phyloP scores from a whole-genome alignment of 2,888 invertebrate species.

The Eristalinus sepulchralis region DNA sequence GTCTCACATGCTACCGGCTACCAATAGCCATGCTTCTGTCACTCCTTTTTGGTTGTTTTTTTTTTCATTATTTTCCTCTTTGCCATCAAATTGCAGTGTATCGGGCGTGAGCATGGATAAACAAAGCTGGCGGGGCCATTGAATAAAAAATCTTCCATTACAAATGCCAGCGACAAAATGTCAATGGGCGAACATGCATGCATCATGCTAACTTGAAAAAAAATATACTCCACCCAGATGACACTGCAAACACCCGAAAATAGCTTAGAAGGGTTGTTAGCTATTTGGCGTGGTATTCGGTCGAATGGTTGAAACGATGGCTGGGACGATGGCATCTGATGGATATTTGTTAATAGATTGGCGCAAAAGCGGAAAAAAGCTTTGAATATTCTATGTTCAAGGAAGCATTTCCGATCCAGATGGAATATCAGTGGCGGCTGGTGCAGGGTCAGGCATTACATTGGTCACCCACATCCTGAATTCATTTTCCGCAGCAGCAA shows the following conservation, averaged over 20 bases:
- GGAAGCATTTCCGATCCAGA: slow-evolving; percentile 54
- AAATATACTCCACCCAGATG: slow-evolving; percentile 33
- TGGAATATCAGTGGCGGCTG: slow-evolving; percentile 26
- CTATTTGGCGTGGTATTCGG: slow-evolving; percentile 14
- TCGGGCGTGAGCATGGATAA: slow-evolving; percentile 64
- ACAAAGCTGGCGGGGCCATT: slow-evolving; percentile 49
- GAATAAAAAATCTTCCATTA: slow-evolving; percentile 59
- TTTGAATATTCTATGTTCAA: slow-evolving; percentile 58
- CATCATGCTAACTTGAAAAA: slow-evolving; percentile 33
- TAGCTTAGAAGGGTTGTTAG: slow-evolving; percentile 57
- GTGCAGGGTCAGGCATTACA: slow-evolving; percentile 31
- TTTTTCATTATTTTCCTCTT: slow-evolving; percentile 18
- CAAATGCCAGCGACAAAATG: slow-evolving; percentile 58
- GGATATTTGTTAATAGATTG: slow-evolving; percentile 61
- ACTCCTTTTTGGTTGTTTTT: not conserved
- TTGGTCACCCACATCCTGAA: slow-evolving; percentile 56
- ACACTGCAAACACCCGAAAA: slow-evolving; percentile 45
- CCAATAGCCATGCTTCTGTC: slow-evolving; percentile 12
- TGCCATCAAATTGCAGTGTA: slow-evolving; percentile 46
- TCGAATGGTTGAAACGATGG: not conserved
- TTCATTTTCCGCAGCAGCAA: slow-evolving; percentile 14
- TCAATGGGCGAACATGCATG: slow-evolving; percentile 63
- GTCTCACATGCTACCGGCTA: slow-evolving; percentile 39
- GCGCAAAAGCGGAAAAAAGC: slow-evolving; percentile 60
- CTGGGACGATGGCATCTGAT: slow-evolving; percentile 20